These are phyloP conservation scores for Pavo muticus DNA, from an alignment of 2,113 vertebrate species.

Conservation along the genomic window DNA sequence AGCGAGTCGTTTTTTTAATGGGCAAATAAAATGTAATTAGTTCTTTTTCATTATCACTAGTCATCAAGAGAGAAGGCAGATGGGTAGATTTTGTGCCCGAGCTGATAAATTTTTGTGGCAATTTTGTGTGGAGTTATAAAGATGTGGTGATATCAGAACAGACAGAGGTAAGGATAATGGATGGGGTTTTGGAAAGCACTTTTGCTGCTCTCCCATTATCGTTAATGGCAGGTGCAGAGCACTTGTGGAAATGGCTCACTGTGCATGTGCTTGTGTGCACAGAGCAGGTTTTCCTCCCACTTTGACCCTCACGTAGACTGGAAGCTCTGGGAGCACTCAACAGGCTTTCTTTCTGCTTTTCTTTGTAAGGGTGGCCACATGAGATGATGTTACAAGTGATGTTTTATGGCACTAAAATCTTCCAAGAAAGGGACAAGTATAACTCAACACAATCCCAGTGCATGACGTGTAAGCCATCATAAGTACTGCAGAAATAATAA, in stretches of 20 bases:
- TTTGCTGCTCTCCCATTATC: not conserved
- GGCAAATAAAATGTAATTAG: conserved; percentile 25
- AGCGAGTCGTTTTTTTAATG: conserved; percentile 3
- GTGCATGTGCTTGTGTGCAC: accelerated
- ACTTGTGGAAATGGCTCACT: not conserved
- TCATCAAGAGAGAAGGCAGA: conserved; percentile 25
- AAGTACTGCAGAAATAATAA: not conserved
- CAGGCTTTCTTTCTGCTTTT: not conserved
- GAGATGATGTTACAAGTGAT: not conserved
- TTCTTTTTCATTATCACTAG: conserved; percentile 27
- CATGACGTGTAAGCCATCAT: accelerated
- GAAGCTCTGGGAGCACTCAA: not conserved
- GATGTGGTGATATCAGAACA: not conserved
- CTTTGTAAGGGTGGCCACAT: not conserved
- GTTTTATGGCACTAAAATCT: not conserved
- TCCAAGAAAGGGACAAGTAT: not conserved
- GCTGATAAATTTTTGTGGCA: not conserved
- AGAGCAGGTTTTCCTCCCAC: not conserved
- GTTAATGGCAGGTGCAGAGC: not conserved
- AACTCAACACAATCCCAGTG: not conserved
- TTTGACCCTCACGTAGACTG: not conserved
- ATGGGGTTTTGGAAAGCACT: conserved; percentile 11
- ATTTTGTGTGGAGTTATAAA: conserved; percentile 13
- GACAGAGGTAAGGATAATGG: not conserved
- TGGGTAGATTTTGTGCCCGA: not conserved